Evolutionary conservation across 2,797 vertebrate genomes (phyloP), one percentile per base, ranked within the genome.

Genomic region (Sorex maritimensis): DNA sequence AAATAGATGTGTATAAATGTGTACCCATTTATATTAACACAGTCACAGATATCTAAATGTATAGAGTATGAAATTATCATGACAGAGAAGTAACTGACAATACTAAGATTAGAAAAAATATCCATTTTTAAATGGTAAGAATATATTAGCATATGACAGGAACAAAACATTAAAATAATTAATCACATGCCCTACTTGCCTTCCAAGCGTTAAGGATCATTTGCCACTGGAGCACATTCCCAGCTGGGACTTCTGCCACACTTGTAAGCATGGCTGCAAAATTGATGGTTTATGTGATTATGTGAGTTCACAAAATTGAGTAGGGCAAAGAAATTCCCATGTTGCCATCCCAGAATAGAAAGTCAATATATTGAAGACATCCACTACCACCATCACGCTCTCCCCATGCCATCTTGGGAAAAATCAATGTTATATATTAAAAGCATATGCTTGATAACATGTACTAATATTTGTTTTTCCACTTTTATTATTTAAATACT

Each of bases 61-160:
- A 28, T 65, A n/a, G 89, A 49, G 12, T 61, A 6, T n/a, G 38
- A 17, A 21, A 26, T 75, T 81, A 26, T 63, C 30, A 21, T 61
- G 41, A 89, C 28, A 15, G 67, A 67, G 68, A 81, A 91, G 28
- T 9, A 2, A 73, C 6, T 41, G 58, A 55, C 8, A 2, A 52
- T 58, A 79, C n/a, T 58, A 26, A 73, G 13, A 88, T 63, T 84
- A 77, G 46, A 75, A 65, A 86, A 63, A 84, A 13, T 77, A 67
- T 63, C n/a, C 46, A 77, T 68, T 87, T 88, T 92, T 49, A 86
- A 94, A 38, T 87, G 41, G 84, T 44, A 72, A 81, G 89, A 80
- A 11, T 46, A 12, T 55, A 81, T 73, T 82, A 72, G 55, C 38
- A 73, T 10, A 11, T 46, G 46, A 34, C 15, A 80, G 77, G 73